Percentiles rank a stretch among this genome's conserved stretches.
Evolutionary conservation across 2,113 vertebrate genomes (phyloP).

Genomic region (Prionailurus viverrinus): DNA sequence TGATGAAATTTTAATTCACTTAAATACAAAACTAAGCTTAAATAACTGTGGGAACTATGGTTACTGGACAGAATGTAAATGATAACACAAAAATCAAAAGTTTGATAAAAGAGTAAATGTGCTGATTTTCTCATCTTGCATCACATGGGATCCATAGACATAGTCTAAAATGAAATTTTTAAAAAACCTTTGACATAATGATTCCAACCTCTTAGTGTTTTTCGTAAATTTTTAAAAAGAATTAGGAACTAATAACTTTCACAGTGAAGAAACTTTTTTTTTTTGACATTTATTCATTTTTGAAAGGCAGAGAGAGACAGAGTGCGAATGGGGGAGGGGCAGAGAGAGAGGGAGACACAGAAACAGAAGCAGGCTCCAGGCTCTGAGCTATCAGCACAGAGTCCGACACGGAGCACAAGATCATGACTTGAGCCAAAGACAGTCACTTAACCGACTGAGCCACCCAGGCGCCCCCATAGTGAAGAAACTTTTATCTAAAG

Average conservation of each 20-base stretch:
- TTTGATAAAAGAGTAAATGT: neutral
- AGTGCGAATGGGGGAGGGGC: too few species aligned
- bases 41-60: neutral
- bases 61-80: neutral
- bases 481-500: slow-evolving; percentile 43
- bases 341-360: too few species aligned
- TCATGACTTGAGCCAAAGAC: too few species aligned
- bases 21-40: slow-evolving; percentile 32
- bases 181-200: neutral
- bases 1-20: slow-evolving; percentile 31
- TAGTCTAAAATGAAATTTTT: neutral
- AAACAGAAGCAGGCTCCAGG: too few species aligned
- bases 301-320: too few species aligned
- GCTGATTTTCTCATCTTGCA: neutral
- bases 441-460: too few species aligned
- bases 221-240: slow-evolving; percentile 1
- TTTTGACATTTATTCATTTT: too few species aligned
- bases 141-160: neutral
- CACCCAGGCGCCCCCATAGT: neutral
- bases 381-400: too few species aligned
- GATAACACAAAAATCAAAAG: neutral
- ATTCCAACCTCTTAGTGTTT: neutral
- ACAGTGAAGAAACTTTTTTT: slow-evolving; percentile 37
- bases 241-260: neutral
- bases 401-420: too few species aligned